These are phyloP conservation scores for Polypedilum pembai DNA, from an alignment of 1,140 invertebrate species.

Conservation along the genomic window DNA sequence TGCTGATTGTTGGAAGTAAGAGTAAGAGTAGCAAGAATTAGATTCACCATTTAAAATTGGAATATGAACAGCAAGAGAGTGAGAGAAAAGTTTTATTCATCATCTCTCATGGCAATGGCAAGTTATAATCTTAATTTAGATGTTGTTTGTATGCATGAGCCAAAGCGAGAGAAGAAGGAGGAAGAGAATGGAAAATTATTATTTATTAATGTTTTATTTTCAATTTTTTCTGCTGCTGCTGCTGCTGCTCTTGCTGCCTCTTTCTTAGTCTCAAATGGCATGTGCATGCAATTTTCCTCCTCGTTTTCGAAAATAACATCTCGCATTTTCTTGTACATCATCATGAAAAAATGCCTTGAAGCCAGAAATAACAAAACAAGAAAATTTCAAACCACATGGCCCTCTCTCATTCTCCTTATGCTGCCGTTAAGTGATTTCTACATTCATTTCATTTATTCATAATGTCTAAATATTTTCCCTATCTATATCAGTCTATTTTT, in stretches of 20 bases:
- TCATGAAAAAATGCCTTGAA: neutral
- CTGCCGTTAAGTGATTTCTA: constrained; percentile 3
- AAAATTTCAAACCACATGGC: neutral
- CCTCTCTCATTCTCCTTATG: neutral
- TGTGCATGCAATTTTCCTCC: constrained; percentile 10
- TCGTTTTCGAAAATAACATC: neutral
- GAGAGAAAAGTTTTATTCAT: neutral
- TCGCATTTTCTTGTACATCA: neutral
- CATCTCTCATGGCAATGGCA: neutral
- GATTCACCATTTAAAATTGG: constrained; percentile 10
- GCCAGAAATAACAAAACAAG: neutral
- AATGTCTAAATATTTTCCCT: constrained; percentile 13
- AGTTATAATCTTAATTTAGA: constrained; percentile 28
- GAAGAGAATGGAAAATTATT: constrained; percentile 11
- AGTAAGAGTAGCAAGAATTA: neutral
- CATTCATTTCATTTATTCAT: constrained; percentile 1
- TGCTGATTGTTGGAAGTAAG: neutral
- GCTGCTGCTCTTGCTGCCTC: neutral
- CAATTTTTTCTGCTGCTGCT: neutral
- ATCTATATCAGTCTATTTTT: neutral
- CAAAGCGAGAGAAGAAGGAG: neutral
- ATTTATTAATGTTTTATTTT: constrained; percentile 21
- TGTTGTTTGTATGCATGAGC: constrained; percentile 18
- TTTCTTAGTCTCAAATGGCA: constrained; percentile 18
- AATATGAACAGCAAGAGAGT: neutral